Base-by-base conservation (phyloP, 2,113 vertebrate species). In the Melanostigma gelatinosum region DNA sequence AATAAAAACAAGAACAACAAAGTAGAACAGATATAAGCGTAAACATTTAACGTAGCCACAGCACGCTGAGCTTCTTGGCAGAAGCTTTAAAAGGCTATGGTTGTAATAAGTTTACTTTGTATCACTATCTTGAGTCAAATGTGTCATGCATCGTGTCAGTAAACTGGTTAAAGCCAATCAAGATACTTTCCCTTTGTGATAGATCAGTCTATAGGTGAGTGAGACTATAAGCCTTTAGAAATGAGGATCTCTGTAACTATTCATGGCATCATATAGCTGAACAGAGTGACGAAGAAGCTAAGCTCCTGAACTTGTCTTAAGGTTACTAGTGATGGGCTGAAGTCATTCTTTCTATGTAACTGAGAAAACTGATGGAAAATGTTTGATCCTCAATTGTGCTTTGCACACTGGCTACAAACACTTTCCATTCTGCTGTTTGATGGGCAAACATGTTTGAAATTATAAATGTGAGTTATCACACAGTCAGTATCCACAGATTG, bases 401-500 rank as follows among this genome's bases (percentile, higher is more conserved):
- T 57, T 67, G 58, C 52, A 46, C 10, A n/a, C n/a, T 46, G 44
- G 8, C 55, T 72, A 77, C 24, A 77, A 72, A 77, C 48, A 71
- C 27, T 29, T 27, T 32, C 27, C n/a, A 62, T 32, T 58, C 29
- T 58, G 34, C 65, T 52, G 42, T 70, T 72, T 72, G 70, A 71
- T 88, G 66, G 70, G 52, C 74, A 77, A 82, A 84, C 57, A 79
- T 27, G 42, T 36, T 61, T 74, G 67, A 54, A 82, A 81, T 57
- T 44, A 55, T 52, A 55, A 68, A 63, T 18, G 6, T 60, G 40
- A 57, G 46, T 63, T 76, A 61, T 80, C 74, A 72, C 74, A 72
- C 50, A 60, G 52, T 79, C 67, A 73, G 55, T 71, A 83, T 40
- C 70, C 36, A 50, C 34, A 1, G 24, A 65, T 29, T 77, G 9